These are phyloP conservation scores for Lamellibrachia satsuma DNA, from an alignment of 2,888 invertebrate species.

Conservation along the genomic window DNA sequence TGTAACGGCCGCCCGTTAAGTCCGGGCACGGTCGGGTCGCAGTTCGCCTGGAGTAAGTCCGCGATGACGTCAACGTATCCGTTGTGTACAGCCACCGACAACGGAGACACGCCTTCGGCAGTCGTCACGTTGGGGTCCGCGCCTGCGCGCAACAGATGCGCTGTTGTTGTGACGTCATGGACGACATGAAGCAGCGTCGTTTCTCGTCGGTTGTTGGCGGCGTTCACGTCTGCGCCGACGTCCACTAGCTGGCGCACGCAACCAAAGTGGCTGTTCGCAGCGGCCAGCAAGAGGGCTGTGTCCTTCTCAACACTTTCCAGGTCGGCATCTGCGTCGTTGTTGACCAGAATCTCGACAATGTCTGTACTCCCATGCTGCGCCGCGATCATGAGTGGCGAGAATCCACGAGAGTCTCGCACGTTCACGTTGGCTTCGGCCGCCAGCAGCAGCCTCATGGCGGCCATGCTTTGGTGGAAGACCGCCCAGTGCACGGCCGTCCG, in stretches of 20 bases:
- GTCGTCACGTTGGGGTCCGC: constrained; percentile 29
- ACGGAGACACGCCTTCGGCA: not conserved
- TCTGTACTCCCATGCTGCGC: constrained; percentile 25
- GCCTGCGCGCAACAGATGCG: constrained; percentile 27
- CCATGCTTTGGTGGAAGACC: not conserved
- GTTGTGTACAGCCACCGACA: not conserved
- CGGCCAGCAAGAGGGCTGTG: constrained; percentile 28
- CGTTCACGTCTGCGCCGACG: constrained; percentile 28
- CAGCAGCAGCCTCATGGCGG: not conserved
- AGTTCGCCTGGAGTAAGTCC: constrained; percentile 8
- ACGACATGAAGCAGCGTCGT: constrained; percentile 26
- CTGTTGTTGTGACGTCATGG: not conserved
- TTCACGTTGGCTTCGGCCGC: not conserved
- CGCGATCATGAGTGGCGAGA: constrained; percentile 28
- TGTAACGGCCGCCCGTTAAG: not conserved
- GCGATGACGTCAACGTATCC: not conserved
- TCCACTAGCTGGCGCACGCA: constrained; percentile 25
- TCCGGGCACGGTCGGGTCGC: not conserved
- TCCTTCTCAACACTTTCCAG: not conserved
- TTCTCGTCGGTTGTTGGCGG: not conserved
- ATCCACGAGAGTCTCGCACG: not conserved
- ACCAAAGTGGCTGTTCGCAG: constrained; percentile 1
- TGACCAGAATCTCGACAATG: constrained; percentile 25
- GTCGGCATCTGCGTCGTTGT: constrained; percentile 26
- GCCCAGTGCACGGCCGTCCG: not conserved